Evolutionary conservation across 64 coral and sea anemone species (phyloP).

Genomic region (Trachythela sp.): DNA sequence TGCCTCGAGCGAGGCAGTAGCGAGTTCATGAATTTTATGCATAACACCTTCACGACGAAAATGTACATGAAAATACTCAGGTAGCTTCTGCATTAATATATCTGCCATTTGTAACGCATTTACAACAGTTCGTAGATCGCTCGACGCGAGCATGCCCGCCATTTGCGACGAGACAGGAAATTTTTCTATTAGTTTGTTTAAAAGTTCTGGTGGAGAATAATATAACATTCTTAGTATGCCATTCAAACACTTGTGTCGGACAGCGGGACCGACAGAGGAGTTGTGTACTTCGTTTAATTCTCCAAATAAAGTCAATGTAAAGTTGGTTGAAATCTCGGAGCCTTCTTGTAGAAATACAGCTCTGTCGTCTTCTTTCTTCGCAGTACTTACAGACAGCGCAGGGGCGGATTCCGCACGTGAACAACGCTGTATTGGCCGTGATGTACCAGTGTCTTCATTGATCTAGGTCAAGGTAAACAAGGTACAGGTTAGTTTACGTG

Average conservation of each 20-base stretch:
- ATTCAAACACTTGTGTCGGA: conserved; percentile 83
- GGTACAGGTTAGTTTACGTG: too few species aligned
- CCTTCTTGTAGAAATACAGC: conserved; percentile 71
- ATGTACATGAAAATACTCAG: conserved; percentile 86
- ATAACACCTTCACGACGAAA: conserved; percentile 96
- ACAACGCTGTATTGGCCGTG: conserved; percentile 86
- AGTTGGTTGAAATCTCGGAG: conserved; percentile 56
- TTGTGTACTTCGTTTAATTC: conserved; percentile 91
- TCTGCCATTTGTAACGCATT: conserved; percentile 98
- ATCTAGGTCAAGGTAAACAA: conserved; percentile 48
- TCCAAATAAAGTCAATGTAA: conserved; percentile 74
- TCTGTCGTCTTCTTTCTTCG: conserved; percentile 70
- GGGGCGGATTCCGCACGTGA: conserved; percentile 53
- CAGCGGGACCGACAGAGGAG: conserved; percentile 87
- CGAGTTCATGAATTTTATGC: conserved; percentile 85
- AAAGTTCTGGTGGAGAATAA: conserved; percentile 80
- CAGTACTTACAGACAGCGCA: conserved; percentile 44
- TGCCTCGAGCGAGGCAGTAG: conserved; percentile 47
- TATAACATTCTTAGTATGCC: conserved; percentile 85
- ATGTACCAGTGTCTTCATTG: conserved; percentile 96
- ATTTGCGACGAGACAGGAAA: conserved; percentile 92
- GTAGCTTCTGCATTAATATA: conserved; percentile 96
- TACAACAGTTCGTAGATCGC: conserved; percentile 79
- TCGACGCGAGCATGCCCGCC: conserved; percentile 88
- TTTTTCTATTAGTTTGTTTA: conserved; percentile 75